phyloP scores from a whole-genome alignment of 1,140 invertebrate genomes.

The Anoplolepis gracilipes region DNA sequence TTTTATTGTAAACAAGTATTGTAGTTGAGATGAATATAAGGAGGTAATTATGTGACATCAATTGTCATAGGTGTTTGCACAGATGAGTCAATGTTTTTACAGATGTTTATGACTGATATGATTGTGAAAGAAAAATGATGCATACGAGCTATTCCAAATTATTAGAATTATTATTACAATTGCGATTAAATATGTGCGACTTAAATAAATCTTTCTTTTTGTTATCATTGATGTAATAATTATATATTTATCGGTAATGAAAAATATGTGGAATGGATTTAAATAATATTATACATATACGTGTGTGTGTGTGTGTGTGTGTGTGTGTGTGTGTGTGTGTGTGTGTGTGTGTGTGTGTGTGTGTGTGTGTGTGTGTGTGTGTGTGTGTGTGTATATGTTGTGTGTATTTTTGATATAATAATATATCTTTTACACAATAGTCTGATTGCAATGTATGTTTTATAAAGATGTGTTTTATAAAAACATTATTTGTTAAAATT shows the following conservation, averaged over 20 bases:
- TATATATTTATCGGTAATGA: background rate
- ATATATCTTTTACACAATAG: no score
- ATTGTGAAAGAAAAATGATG: background rate
- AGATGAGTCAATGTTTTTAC: background rate
- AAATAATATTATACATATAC: no score
- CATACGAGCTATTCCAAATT: background rate
- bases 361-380: no score
- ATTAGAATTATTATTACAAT: background rate
- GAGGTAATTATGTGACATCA: background rate
- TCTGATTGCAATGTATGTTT: background rate
- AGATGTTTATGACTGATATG: background rate
- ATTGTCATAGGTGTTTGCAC: background rate
- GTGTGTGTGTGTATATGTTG: background rate
- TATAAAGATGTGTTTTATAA: background rate
- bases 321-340: background rate
- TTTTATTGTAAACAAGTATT: no score
- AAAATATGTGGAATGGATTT: background rate
- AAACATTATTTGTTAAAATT: background rate
- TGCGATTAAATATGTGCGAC: background rate
- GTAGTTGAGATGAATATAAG: no score
- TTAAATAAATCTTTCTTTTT: slow-evolving; percentile 6
- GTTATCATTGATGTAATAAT: background rate
- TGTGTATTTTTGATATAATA: background rate
- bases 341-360: background rate
- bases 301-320: background rate